Percentiles rank a stretch among this genome's conserved stretches.
These are phyloP conservation scores for Acanthococcus lagerstroemiae DNA, from an alignment of 2,888 invertebrate genomes.

Conservation along the genomic window DNA sequence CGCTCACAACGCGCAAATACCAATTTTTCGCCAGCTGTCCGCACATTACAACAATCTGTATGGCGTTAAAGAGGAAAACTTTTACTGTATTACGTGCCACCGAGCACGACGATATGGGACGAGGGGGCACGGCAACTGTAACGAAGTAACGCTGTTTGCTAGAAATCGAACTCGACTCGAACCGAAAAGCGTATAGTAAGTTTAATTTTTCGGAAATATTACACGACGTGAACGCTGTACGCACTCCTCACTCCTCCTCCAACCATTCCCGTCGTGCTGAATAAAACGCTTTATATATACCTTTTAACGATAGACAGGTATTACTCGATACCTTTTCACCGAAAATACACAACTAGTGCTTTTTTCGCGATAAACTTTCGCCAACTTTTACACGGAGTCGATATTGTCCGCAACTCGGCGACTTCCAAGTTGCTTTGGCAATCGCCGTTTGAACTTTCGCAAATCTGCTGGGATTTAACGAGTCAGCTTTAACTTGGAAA, in stretches of 20 bases:
- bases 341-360: background rate
- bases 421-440: background rate
- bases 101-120: background rate
- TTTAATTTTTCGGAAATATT: background rate
- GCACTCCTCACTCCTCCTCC: too few species aligned
- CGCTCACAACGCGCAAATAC: too few species aligned
- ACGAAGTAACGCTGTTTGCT: background rate
- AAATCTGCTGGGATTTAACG: slow-evolving; percentile 13
- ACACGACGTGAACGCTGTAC: background rate
- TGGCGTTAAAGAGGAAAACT: background rate
- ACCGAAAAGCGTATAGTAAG: too few species aligned
- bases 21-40: too few species aligned
- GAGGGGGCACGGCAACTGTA: background rate
- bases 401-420: slow-evolving; percentile 1
- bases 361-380: background rate
- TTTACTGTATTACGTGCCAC: background rate
- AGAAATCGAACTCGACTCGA: too few species aligned
- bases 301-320: background rate
- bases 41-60: background rate
- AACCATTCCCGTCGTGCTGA: too few species aligned
- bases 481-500: slow-evolving; percentile 4
- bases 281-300: background rate
- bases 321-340: slow-evolving; percentile 4
- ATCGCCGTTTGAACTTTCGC: background rate
- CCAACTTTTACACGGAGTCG: background rate